Conservation (phyloP, 2,888 invertebrate species). For the Spilarctia lutea region DNA sequence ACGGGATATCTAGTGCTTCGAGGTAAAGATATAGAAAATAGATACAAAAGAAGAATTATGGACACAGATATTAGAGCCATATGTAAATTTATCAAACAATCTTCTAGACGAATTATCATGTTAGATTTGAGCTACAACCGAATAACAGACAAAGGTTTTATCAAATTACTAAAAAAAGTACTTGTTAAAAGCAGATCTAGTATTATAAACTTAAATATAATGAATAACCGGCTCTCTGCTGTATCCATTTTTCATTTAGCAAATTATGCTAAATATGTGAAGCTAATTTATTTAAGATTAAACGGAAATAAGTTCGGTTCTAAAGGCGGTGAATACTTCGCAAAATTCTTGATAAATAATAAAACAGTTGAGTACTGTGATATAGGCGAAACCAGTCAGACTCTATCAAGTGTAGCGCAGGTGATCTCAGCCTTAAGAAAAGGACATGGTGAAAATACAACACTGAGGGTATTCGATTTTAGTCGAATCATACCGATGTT, state of each 20-base stretch:
- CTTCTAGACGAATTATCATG: slow-evolving; percentile 76
- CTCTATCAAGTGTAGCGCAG: slow-evolving; percentile 84
- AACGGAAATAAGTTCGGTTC: slow-evolving; percentile 87
- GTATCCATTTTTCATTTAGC: slow-evolving; percentile 72
- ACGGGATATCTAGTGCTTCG: slow-evolving; percentile 80
- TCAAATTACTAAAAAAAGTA: slow-evolving; percentile 73
- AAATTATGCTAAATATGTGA: slow-evolving; percentile 71
- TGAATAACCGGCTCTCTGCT: slow-evolving; percentile 84
- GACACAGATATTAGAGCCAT: slow-evolving; percentile 83
- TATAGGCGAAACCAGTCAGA: slow-evolving; percentile 87
- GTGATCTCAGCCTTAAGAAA: slow-evolving; percentile 79
- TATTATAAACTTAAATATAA: slow-evolving; percentile 84
- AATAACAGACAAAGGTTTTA: slow-evolving; percentile 83
- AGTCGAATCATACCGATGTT: slow-evolving; percentile 73
- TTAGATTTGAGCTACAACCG: slow-evolving; percentile 86
- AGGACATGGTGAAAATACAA: slow-evolving; percentile 69
- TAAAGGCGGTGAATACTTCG: slow-evolving; percentile 83
- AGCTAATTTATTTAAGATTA: slow-evolving; percentile 82
- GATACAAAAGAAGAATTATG: slow-evolving; percentile 74
- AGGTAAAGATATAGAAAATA: slow-evolving; percentile 83
- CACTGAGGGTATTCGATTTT: slow-evolving; percentile 74
- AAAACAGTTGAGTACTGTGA: slow-evolving; percentile 81
- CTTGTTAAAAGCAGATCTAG: slow-evolving; percentile 79
- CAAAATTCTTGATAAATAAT: slow-evolving; percentile 79
- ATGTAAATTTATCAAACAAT: slow-evolving; percentile 75